Conservation (phyloP, 2,797 vertebrate species). For the Alexandromys oeconomus region DNA sequence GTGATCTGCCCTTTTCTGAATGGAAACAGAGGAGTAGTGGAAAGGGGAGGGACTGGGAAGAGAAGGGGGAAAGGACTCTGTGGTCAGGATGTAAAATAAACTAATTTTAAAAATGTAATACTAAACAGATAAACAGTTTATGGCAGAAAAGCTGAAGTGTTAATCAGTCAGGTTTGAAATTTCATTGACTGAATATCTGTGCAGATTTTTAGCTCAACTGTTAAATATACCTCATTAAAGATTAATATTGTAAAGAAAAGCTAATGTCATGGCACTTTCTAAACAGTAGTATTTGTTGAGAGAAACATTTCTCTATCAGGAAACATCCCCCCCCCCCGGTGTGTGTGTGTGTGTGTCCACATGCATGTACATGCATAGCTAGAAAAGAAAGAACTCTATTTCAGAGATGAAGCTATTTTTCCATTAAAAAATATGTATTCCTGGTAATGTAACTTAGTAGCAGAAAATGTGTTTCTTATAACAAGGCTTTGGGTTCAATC, state of each 20-base stretch:
- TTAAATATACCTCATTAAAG: constrained; percentile 94
- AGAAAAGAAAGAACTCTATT: constrained; percentile 19
- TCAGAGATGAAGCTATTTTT: not conserved
- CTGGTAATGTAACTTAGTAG: not conserved
- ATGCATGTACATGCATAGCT: not conserved
- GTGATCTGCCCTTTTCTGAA: not conserved
- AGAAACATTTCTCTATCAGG: constrained; percentile 16
- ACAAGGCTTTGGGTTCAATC: not conserved
- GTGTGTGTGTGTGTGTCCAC: not conserved
- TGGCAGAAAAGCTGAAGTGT: constrained; percentile 74
- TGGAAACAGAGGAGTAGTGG: not conserved
- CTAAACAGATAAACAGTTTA: constrained; percentile 44
- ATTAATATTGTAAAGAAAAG: constrained; percentile 69
- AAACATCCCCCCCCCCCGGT: not conserved
- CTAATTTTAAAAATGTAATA: constrained; percentile 12
- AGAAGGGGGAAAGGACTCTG: not conserved
- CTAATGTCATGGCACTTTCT: not conserved
- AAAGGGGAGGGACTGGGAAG: not conserved
- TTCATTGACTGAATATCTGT: constrained; percentile 89
- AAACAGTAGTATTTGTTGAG: not conserved
- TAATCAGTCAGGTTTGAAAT: constrained; percentile 69
- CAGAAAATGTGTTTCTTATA: not conserved
- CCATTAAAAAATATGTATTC: not conserved
- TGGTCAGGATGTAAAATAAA: not conserved
- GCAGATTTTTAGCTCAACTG: constrained; percentile 95